These are phyloP conservation scores for Bombus affinis DNA, from an alignment of 1,140 invertebrate genomes.

Conservation along the genomic window DNA sequence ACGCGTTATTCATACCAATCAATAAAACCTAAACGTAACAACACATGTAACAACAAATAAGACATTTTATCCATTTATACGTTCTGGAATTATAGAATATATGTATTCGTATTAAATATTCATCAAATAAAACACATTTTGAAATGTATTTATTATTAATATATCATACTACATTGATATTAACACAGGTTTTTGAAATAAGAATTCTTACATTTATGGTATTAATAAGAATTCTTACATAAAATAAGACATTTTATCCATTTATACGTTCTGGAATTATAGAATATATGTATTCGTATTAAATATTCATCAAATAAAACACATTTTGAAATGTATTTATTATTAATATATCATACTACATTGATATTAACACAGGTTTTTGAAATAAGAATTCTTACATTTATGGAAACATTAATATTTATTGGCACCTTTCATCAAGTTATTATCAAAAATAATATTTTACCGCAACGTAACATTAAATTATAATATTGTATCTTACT, in stretches of 20 bases:
- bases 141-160: not conserved
- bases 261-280: not conserved
- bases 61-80: not conserved
- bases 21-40: slow-evolving; percentile 1
- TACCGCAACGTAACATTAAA: slow-evolving; percentile 46
- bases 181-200: slow-evolving; percentile 10
- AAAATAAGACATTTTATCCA: not conserved
- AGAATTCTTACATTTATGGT: slow-evolving; percentile 7
- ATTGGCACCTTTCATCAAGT: slow-evolving; percentile 49
- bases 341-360: not conserved
- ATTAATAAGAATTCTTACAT: too few relatives aligned
- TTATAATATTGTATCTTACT: slow-evolving; percentile 26
- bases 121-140: too few relatives aligned
- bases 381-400: slow-evolving; percentile 22
- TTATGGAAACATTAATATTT: slow-evolving; percentile 50
- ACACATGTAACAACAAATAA: not conserved
- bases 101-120: not conserved
- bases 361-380: not conserved
- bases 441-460: slow-evolving; percentile 58
- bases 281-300: not conserved
- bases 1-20: slow-evolving; percentile 14
- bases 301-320: not conserved
- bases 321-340: not conserved
- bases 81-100: not conserved
- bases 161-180: not conserved